Evolutionary conservation across 1,140 invertebrate species (phyloP), one percentile per base, ranked within the genome.

Genomic region (Ectropis grisescens): DNA sequence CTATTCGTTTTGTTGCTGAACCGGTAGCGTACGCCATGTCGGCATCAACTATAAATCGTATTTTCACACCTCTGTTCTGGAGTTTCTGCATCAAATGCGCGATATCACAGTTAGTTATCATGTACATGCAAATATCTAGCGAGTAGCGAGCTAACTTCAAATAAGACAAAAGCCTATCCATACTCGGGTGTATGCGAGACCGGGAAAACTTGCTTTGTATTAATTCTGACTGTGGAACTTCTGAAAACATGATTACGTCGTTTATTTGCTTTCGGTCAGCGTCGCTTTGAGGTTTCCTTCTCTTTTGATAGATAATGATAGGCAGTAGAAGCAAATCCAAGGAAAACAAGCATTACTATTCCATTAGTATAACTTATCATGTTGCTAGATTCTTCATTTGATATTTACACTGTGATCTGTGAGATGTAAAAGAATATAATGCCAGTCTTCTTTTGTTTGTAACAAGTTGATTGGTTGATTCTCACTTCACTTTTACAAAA

Each of bases 61-160:
- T 42, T 41, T 58, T 68, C n/a, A 78, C 37, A 11, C 72, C 69
- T 49, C 50, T 52, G 15, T 51, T 57, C 14, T 62, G 43, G 9
- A 70, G 38, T 27, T 70, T 74, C 12, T 76, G 9, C 13, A 81
- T 33, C 10, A 41, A 39, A 28, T 75, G 66, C 5, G 49, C 39
- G 12, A 78, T 27, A 29, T 81, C 76, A 1, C 37, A 6, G 51
- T 70, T 81, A 14, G 76, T 78, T 11, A 76, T 39, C 2, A 81
- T 58, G 33, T 70, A 81, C 62, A 81, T 74, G 13, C 72, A 78
- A 22, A 78, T 54, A 30, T 81, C 76, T 11, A 81, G 16, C 15
- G 46, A 61, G 14, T 59, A 19, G n/a, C 42, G 38, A 6, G 72
- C 58, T 7, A 42, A 37, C 29, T 45, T 62, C 24, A 81, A 46